Conservation (phyloP, 1,140 invertebrate genomes). For the Diorhabda sublineata region DNA sequence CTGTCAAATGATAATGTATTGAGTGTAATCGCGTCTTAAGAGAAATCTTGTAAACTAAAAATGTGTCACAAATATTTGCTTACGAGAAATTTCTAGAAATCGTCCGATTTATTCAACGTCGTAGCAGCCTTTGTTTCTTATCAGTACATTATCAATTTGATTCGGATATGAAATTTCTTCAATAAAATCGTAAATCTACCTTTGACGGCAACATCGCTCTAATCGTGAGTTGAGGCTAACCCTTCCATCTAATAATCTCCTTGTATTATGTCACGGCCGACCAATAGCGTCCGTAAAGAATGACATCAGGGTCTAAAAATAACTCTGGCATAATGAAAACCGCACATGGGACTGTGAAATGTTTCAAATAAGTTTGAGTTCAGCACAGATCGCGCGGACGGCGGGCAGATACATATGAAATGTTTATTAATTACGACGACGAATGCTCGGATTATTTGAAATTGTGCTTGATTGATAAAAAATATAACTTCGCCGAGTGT, state of each 20-base stretch:
- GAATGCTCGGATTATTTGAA: constrained; percentile 24
- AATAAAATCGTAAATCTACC: too few species aligned
- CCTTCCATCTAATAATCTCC: constrained; percentile 28
- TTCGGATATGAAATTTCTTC: too few species aligned
- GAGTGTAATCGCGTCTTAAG: too few species aligned
- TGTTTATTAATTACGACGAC: constrained; percentile 33
- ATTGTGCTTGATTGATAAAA: constrained; percentile 27
- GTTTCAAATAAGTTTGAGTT: constrained; percentile 43
- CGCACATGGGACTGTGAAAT: constrained; percentile 36
- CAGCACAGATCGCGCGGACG: constrained; percentile 32
- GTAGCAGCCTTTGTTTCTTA: too few species aligned
- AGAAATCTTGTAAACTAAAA: too few species aligned
- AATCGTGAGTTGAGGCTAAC: constrained; percentile 22
- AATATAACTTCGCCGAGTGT: constrained; percentile 28
- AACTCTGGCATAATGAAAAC: constrained; percentile 37
- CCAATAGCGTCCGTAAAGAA: constrained; percentile 14
- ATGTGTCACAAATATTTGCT: too few species aligned
- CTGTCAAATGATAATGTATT: too few species aligned
- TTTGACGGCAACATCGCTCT: neutral
- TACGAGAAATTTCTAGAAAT: too few species aligned
- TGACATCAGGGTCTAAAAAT: constrained; percentile 42
- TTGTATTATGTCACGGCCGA: constrained; percentile 28
- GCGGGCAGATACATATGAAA: constrained; percentile 33
- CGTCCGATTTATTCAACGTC: too few species aligned
- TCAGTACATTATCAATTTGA: too few species aligned